These are phyloP conservation scores for Marcusenius ussheri DNA, from an alignment of 2,113 vertebrate species.

Conservation along the genomic window DNA sequence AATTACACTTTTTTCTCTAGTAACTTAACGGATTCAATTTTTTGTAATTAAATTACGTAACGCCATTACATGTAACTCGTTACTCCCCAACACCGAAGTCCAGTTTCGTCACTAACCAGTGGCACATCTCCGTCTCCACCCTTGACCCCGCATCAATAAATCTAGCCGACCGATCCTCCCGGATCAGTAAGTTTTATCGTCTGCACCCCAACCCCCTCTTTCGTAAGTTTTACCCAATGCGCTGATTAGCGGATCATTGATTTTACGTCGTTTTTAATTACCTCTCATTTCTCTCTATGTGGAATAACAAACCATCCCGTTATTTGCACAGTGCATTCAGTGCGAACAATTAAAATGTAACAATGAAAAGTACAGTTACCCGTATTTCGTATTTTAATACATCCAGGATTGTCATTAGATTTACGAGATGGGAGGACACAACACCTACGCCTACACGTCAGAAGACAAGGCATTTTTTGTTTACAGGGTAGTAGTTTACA, in stretches of 20 bases:
- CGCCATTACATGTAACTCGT: too few species aligned
- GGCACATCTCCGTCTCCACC: background rate
- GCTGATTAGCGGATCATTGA: background rate
- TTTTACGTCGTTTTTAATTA: background rate
- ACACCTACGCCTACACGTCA: background rate
- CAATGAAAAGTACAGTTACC: background rate
- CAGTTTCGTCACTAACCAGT: background rate
- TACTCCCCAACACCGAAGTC: background rate
- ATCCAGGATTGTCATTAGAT: background rate
- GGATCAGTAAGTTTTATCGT: background rate
- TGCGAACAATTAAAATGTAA: background rate
- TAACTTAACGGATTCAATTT: too few species aligned
- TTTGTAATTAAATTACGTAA: too few species aligned
- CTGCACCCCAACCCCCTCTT: background rate
- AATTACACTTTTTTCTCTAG: too few species aligned
- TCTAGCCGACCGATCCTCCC: background rate
- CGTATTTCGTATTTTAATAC: background rate
- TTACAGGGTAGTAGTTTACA: background rate
- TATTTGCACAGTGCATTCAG: background rate
- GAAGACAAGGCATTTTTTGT: background rate
- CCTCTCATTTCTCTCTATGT: background rate
- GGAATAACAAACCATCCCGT: background rate
- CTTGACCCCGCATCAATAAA: background rate
- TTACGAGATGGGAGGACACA: background rate
- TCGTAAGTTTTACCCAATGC: background rate